Evolutionary conservation across 1,140 invertebrate species (phyloP).

Genomic region (Scylla paramamosain): DNA sequence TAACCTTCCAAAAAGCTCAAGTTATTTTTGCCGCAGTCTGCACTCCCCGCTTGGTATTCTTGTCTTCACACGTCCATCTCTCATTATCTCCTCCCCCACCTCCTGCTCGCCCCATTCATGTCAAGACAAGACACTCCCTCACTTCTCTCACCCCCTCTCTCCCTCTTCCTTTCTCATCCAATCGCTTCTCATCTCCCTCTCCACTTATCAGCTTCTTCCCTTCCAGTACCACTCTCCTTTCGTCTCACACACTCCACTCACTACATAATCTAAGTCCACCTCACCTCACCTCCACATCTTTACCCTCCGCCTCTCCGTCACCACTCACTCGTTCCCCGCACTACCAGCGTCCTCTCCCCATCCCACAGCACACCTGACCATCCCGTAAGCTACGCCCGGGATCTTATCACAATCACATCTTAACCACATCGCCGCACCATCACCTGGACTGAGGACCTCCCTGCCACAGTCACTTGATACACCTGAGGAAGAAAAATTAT

Average conservation of each 20-base stretch:
- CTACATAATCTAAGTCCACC: neutral
- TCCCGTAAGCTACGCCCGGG: neutral
- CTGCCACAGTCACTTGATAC: neutral
- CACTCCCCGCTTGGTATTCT: too few relatives aligned
- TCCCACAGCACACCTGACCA: neutral
- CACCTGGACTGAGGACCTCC: neutral
- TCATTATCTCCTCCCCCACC: neutral
- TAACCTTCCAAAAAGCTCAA: too few relatives aligned
- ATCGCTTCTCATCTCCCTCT: neutral
- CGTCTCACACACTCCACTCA: neutral
- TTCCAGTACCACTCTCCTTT: neutral
- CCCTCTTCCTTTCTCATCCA: neutral
- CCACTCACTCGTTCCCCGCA: neutral
- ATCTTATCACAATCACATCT: slow-evolving; percentile 23
- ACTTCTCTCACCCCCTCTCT: neutral
- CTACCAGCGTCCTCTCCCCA: neutral
- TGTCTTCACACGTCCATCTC: too few relatives aligned
- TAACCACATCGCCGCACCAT: slow-evolving; percentile 1
- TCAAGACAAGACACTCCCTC: neutral
- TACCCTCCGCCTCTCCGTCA: neutral
- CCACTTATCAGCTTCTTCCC: neutral
- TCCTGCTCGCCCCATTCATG: neutral
- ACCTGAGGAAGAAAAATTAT: neutral
- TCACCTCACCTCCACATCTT: neutral
- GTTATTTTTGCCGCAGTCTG: too few relatives aligned